Evolutionary conservation across 2,888 invertebrate genomes (phyloP).

Genomic region (Halictus ligatus): DNA sequence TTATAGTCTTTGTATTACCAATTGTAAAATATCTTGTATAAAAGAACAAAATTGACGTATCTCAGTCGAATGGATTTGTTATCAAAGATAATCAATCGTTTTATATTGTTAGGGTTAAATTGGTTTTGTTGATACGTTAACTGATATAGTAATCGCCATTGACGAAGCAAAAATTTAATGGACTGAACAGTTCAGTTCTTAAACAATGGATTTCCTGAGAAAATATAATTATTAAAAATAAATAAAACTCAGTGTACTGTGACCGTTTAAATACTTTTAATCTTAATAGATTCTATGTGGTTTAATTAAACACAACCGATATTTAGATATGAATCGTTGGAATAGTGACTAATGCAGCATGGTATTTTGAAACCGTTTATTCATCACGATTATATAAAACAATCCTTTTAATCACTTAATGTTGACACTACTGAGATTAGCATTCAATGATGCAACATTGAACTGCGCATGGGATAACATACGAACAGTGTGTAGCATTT

Average conservation of each 20-base stretch:
- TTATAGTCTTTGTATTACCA: conserved; percentile 41
- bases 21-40: conserved; percentile 46
- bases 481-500: conserved; percentile 3
- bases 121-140: too few relatives aligned
- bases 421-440: background rate
- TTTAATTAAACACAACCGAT: too few relatives aligned
- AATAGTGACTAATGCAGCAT: background rate
- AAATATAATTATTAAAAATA: too few relatives aligned
- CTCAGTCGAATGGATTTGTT: background rate
- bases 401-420: conserved; percentile 41
- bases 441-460: background rate
- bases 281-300: too few relatives aligned
- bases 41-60: conserved; percentile 28
- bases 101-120: too few relatives aligned
- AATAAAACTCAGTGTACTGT: too few relatives aligned
- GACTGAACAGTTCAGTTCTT: too few relatives aligned
- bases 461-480: background rate
- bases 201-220: too few relatives aligned
- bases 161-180: too few relatives aligned
- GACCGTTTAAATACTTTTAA: background rate
- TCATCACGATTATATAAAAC: conserved; percentile 37
- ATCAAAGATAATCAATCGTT: too few relatives aligned
- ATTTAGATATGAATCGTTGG: too few relatives aligned
- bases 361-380: conserved; percentile 36
- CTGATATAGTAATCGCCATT: too few relatives aligned